Conservation (phyloP, 2,888 invertebrate species). For the Chelonus formosanus region DNA sequence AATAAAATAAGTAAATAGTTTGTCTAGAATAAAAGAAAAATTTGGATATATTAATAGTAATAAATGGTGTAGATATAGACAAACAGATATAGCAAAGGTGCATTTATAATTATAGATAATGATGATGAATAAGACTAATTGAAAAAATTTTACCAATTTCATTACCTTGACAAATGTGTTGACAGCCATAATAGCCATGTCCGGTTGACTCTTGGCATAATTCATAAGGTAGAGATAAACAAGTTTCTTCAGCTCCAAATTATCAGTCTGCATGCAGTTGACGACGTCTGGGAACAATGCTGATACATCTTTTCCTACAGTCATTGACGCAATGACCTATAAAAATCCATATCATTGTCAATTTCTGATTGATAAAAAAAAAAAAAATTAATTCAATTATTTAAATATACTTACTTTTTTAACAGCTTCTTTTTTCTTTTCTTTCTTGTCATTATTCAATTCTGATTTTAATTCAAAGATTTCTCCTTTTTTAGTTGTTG, state of each 20-base stretch:
- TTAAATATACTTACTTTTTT: slow-evolving; percentile 88
- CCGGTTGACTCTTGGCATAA: slow-evolving; percentile 99
- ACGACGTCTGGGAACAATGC: slow-evolving; percentile 99
- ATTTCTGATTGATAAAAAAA: neutral
- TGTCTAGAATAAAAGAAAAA: slow-evolving; percentile 7
- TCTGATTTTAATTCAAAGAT: slow-evolving; percentile 99
- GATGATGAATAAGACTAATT: slow-evolving; percentile 41
- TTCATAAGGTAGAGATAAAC: slow-evolving; percentile 99
- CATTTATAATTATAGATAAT: slow-evolving; percentile 40
- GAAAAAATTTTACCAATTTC: slow-evolving; percentile 30
- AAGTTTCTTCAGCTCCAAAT: slow-evolving; percentile 96
- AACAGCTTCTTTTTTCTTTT: slow-evolving; percentile 99
- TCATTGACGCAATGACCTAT: slow-evolving; percentile 99
- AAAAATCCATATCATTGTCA: slow-evolving; percentile 27
- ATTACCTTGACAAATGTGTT: slow-evolving; percentile 98
- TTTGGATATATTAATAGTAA: neutral
- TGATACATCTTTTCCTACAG: slow-evolving; percentile 99
- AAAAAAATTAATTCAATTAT: slow-evolving; percentile 71
- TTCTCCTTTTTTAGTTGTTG: slow-evolving; percentile 99
- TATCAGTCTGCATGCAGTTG: slow-evolving; percentile 99
- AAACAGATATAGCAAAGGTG: slow-evolving; percentile 44
- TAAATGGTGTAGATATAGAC: slow-evolving; percentile 48
- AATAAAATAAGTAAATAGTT: neutral
- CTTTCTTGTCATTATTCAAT: slow-evolving; percentile 98
- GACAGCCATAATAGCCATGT: slow-evolving; percentile 99